Base-by-base conservation (phyloP, 2,888 invertebrate species). In the Trissolcus brochymenae region DNA sequence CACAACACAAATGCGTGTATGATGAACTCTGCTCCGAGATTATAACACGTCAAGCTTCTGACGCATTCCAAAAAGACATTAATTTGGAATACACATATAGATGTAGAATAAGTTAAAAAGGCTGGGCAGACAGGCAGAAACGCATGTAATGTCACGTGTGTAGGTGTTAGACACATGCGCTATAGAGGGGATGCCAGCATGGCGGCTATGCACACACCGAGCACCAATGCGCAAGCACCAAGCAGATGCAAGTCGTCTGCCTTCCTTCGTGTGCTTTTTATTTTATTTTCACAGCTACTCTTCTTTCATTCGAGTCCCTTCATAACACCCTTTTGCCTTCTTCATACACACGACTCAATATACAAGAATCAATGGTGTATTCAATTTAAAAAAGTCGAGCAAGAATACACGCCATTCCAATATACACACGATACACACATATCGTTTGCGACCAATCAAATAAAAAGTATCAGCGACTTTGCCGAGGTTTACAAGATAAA, bases 201-300 rank as follows among this genome's bases (percentile, higher is more conserved):
- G 87, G 87, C 87, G 87, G 86, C 87, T 86, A 80, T 85, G 84
- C 86, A 87, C 86, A 87, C 84, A 85, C 82, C 82, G 84, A 79
- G 84, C 84, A 84, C 87, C 87, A 87, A 87, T 87, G 87, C 87
- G 86, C 86, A 85, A 85, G 85, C 86, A 86, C 83, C 82, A 82
- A 82, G 84, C 84, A 85, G 85, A 86, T 86, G 86, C 84, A 57
- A 66, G 64, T 66, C 55, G 72, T 76, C 75, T 49, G 66, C 70
- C 72, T 65, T 72, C 60, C 65, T 75, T 66, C 65, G 55, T 57
- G 75, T 70, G 65, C 51, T 59, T 41, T 76, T 79, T 79, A 76
- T 76, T 79, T 74, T 60, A 67, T 60, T 68, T 78, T 62, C 56
- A 56, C 67, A 66, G 64, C 61, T 59, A 67, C 64, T 73, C 75